Conservation (phyloP, 2,888 invertebrate species). For the Euzophera pinguis region DNA sequence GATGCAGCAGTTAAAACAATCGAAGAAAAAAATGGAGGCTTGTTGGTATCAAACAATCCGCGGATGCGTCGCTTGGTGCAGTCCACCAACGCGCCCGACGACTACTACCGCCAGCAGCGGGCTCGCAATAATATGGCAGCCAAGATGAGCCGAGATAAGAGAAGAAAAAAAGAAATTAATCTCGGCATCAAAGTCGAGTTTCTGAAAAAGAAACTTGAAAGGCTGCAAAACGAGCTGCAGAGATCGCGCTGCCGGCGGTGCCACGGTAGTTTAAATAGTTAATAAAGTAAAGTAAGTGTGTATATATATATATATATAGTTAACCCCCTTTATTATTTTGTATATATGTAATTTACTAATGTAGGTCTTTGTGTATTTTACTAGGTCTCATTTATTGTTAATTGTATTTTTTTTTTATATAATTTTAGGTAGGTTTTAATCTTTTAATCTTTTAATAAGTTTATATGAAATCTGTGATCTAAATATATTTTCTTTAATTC, state of each 20-base stretch:
- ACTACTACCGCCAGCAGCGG: conserved; percentile 91
- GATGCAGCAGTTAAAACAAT: conserved; percentile 83
- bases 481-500: too few species aligned
- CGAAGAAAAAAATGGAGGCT: conserved; percentile 78
- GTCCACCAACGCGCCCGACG: conserved; percentile 76
- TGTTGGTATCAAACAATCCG: conserved; percentile 77
- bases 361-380: too few species aligned
- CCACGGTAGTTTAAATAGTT: too few species aligned
- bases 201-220: not conserved
- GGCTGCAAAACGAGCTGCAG: not conserved
- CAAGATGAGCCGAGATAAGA: conserved; percentile 91
- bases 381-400: too few species aligned
- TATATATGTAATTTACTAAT: too few species aligned
- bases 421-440: too few species aligned
- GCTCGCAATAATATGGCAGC: conserved; percentile 97
- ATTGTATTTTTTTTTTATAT: too few species aligned
- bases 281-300: not conserved
- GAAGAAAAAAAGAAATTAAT: conserved; percentile 76
- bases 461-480: too few species aligned
- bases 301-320: too few species aligned
- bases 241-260: too few species aligned
- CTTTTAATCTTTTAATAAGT: too few species aligned
- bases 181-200: not conserved
- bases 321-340: too few species aligned
- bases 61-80: conserved; percentile 82